These are phyloP conservation scores for Drosophila sp. DNA, from an alignment of 1,140 invertebrate genomes.

Conservation along the genomic window DNA sequence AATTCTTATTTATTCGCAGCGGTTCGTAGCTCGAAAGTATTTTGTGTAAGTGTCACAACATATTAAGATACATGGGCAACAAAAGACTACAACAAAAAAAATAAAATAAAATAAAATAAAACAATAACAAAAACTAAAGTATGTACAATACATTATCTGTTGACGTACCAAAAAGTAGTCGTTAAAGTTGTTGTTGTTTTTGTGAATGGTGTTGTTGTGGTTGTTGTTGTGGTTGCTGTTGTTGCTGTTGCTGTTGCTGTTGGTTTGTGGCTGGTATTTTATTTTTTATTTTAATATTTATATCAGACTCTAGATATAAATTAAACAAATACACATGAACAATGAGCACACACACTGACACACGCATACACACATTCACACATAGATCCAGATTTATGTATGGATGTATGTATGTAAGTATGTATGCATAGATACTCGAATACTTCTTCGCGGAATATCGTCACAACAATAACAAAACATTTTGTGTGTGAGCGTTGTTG, in stretches of 20 bases:
- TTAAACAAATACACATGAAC: slow-evolving; percentile 79
- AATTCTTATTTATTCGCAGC: slow-evolving; percentile 9
- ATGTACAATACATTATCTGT: slow-evolving; percentile 66
- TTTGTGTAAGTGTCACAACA: slow-evolving; percentile 45
- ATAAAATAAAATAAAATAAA: slow-evolving; percentile 7
- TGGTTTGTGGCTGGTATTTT: slow-evolving; percentile 37
- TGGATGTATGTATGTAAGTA: slow-evolving; percentile 30
- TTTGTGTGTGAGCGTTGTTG: slow-evolving; percentile 22
- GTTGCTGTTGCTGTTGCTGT: slow-evolving; percentile 56
- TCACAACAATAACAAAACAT: slow-evolving; percentile 79
- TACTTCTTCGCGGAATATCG: slow-evolving; percentile 71
- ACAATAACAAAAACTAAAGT: slow-evolving; percentile 35
- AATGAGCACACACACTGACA: slow-evolving; percentile 41
- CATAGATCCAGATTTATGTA: slow-evolving; percentile 13
- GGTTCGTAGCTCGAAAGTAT: slow-evolving; percentile 14
- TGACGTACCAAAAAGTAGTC: slow-evolving; percentile 67
- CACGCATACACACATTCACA: slow-evolving; percentile 12
- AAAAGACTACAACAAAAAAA: too few relatives aligned
- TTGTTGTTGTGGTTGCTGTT: slow-evolving; percentile 23
- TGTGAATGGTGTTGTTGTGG: background rate
- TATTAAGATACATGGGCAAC: slow-evolving; percentile 52
- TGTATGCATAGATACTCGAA: slow-evolving; percentile 55
- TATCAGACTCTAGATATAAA: slow-evolving; percentile 82
- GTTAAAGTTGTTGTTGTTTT: slow-evolving; percentile 33
- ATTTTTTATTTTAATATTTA: slow-evolving; percentile 78